Evolutionary conservation across 2,113 vertebrate genomes (phyloP), one percentile per base, ranked within the genome.

Genomic region (Tauraco erythrolophus): DNA sequence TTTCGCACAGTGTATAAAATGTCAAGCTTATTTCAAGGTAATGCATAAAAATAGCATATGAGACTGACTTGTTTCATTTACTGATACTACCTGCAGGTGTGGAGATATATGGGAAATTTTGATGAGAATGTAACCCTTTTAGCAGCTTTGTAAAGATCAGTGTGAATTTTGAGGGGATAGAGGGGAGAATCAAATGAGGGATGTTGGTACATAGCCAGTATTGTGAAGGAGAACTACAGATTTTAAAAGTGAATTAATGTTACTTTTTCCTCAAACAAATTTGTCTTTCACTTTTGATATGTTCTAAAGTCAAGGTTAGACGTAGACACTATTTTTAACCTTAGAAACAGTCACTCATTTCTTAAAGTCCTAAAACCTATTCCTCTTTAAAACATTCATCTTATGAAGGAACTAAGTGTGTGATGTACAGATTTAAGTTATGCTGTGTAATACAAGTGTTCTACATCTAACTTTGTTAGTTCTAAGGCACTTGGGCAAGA

Each of bases 311-410:
- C 19, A 14, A 48, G 45, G 8, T 30, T 71, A 51, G 43, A 46
- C 2, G 4, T 21, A 23, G 35, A 50, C 35, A 11, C 27, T 43
- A 3, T 68, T 82, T 51, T 70, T 60, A 75, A 43, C 37, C 19
- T 33, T 33, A 57, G 23, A 30, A 35, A 39, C 33, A 43, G 22
- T 41, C 4, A 30, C 7, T 81, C 0, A 8, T 46, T 89, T 72
- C 12, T 68, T 51, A 9, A 8, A 27, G 41, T 50, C 50, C 25
- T 37, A 16, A 54, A 69, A 21, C 24, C 3, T 51, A 1, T 51
- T 93, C 14, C 18, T 89, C 21, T 51, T 2, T 18, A 35, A 48
- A 43, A 22, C 7, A 2, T 24, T 48, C 4, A 9, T 0, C 0
- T 39, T 37, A 13, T 9, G 35, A 22, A 57, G 27, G 15, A 72